Conservation (phyloP, 2,113 vertebrate genomes). For the Heliornis fulica region DNA sequence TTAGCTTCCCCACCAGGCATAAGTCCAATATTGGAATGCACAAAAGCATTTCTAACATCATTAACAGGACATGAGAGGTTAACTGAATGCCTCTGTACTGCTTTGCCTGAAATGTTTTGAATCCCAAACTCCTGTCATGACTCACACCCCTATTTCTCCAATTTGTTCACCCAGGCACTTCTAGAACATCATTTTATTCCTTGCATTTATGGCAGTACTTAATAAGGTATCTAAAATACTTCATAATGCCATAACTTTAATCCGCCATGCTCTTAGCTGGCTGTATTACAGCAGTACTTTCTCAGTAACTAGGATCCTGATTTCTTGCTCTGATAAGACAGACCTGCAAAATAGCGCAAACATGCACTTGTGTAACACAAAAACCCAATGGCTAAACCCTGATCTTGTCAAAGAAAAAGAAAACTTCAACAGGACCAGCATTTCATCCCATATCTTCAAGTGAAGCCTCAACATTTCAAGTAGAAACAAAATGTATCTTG, state of each 20-base stretch:
- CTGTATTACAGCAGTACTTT: background rate
- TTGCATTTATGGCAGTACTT: background rate
- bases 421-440: background rate
- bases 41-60: background rate
- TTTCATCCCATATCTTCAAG: background rate
- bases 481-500: background rate
- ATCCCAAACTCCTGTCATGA: constrained; percentile 1
- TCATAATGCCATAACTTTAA: background rate
- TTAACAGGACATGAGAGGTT: constrained; percentile 1
- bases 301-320: background rate
- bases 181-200: background rate
- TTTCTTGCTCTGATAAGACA: background rate
- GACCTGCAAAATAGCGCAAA: background rate
- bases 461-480: background rate
- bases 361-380: background rate
- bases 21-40: background rate
- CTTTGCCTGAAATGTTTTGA: background rate
- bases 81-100: background rate
- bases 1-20: background rate
- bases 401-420: background rate
- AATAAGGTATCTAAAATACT: background rate
- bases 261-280: background rate
- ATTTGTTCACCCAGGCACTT: background rate
- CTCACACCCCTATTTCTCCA: background rate
- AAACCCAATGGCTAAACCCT: background rate